phyloP scores from a whole-genome alignment of 2,113 vertebrate genomes.

The Centropristis striata region DNA sequence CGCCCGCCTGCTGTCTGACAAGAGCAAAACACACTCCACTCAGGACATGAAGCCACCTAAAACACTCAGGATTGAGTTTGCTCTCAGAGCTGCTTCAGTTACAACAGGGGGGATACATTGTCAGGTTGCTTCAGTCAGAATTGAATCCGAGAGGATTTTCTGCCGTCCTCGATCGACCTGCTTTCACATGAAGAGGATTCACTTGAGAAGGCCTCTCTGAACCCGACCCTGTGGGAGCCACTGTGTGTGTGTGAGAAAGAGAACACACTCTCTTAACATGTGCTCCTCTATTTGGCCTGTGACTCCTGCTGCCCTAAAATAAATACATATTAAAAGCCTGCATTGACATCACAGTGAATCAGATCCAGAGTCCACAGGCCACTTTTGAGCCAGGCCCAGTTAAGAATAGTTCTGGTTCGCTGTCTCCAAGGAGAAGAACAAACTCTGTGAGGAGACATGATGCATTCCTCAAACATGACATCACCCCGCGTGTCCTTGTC shows the following conservation, averaged over 20 bases:
- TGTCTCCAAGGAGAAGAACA: constrained; percentile 68
- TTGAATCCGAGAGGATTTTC: constrained; percentile 34
- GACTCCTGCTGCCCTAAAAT: constrained; percentile 62
- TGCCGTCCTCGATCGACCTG: constrained; percentile 20
- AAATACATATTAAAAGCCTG: constrained; percentile 66
- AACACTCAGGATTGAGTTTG: constrained; percentile 35
- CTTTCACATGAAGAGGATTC: constrained; percentile 26
- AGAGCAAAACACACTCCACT: constrained; percentile 32
- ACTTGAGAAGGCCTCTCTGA: constrained; percentile 12
- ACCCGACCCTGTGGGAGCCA: constrained; percentile 7
- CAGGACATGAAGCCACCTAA: not conserved
- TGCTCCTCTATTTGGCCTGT: constrained; percentile 54
- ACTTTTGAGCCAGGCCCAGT: constrained; percentile 53
- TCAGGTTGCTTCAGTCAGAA: constrained; percentile 24
- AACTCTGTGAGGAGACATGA: constrained; percentile 55
- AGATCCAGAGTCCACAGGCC: constrained; percentile 46
- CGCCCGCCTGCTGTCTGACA: constrained; percentile 41
- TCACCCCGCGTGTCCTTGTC: constrained; percentile 66
- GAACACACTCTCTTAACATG: constrained; percentile 18
- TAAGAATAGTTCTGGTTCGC: constrained; percentile 63
- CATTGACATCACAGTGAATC: constrained; percentile 67
- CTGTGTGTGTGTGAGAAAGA: not conserved
- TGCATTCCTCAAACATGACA: constrained; percentile 69
- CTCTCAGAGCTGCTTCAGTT: constrained; percentile 3
- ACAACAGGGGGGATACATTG: constrained; percentile 5